Conservation (phyloP, 2,113 vertebrate genomes). For the Boleophthalmus pectinirostris region DNA sequence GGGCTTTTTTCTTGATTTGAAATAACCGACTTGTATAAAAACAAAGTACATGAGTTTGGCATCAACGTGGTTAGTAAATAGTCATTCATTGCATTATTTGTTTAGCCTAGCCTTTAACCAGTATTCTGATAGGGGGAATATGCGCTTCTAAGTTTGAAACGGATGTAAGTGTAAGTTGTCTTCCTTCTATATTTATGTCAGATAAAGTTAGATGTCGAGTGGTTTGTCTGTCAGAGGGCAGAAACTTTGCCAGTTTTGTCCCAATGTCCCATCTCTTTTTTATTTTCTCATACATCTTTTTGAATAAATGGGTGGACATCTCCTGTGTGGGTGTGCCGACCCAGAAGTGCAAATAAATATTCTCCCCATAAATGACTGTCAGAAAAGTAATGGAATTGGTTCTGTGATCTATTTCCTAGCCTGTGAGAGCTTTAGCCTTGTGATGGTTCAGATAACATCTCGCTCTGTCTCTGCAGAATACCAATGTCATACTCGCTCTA, state of each 20-base stretch:
- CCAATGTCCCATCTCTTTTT: not conserved
- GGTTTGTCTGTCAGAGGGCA: not conserved
- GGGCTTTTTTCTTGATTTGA: too few species aligned
- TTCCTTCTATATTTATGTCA: not conserved
- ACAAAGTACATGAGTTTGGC: too few species aligned
- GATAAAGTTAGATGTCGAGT: not conserved
- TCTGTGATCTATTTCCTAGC: constrained; percentile 52
- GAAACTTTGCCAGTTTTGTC: not conserved
- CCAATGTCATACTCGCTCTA: constrained; percentile 41
- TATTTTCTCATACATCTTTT: constrained; percentile 22
- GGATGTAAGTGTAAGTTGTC: not conserved
- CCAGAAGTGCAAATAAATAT: constrained; percentile 49
- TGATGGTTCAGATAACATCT: constrained; percentile 53
- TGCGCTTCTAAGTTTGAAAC: too few species aligned
- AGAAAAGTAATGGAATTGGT: constrained; percentile 56
- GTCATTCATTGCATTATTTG: too few species aligned
- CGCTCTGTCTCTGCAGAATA: constrained; percentile 44
- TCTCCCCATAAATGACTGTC: constrained; percentile 40
- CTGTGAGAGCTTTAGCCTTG: constrained; percentile 48
- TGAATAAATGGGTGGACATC: constrained; percentile 13
- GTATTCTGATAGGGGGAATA: too few species aligned
- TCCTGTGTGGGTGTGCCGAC: constrained; percentile 14
- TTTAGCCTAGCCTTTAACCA: too few species aligned
- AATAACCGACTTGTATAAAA: too few species aligned
- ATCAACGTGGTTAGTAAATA: too few species aligned